Conservation (phyloP, 1,140 invertebrate genomes). For the Drosophila mayri region DNA sequence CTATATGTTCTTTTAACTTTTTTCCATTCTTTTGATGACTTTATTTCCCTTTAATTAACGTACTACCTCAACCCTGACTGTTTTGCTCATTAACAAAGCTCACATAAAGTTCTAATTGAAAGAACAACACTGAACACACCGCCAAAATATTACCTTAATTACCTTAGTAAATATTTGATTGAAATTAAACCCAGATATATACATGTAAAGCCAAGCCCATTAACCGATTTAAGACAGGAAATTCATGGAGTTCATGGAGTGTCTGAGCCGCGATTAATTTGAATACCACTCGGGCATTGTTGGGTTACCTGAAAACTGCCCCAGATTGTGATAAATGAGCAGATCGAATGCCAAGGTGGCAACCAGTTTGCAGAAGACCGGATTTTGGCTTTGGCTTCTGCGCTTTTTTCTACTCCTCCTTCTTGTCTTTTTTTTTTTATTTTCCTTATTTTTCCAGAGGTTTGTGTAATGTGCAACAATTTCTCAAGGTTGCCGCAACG, state of each 20-base stretch:
- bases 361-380: slow-evolving; percentile 54
- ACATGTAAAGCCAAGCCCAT: neutral
- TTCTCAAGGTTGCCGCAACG: slow-evolving; percentile 72
- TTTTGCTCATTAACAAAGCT: slow-evolving; percentile 28
- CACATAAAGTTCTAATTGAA: slow-evolving; percentile 31
- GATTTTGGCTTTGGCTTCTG: slow-evolving; percentile 37
- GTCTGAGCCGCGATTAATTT: slow-evolving; percentile 25
- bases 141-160: slow-evolving; percentile 6
- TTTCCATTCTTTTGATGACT: neutral
- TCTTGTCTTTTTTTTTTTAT: neutral
- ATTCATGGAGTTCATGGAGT: slow-evolving; percentile 15
- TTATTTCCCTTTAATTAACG: slow-evolving; percentile 11
- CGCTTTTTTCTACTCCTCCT: slow-evolving; percentile 18
- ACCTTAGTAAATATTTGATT: slow-evolving; percentile 11
- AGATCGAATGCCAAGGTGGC: slow-evolving; percentile 53
- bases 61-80: slow-evolving; percentile 31
- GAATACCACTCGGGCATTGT: slow-evolving; percentile 24
- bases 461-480: slow-evolving; percentile 47
- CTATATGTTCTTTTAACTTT: neutral
- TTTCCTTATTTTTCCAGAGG: slow-evolving; percentile 6
- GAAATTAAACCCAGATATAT: too few relatives aligned
- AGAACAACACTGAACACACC: slow-evolving; percentile 9
- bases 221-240: slow-evolving; percentile 16
- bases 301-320: slow-evolving; percentile 20
- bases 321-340: slow-evolving; percentile 51